Conservation (phyloP, 2,888 invertebrate genomes). For the Apeira syringaria region DNA sequence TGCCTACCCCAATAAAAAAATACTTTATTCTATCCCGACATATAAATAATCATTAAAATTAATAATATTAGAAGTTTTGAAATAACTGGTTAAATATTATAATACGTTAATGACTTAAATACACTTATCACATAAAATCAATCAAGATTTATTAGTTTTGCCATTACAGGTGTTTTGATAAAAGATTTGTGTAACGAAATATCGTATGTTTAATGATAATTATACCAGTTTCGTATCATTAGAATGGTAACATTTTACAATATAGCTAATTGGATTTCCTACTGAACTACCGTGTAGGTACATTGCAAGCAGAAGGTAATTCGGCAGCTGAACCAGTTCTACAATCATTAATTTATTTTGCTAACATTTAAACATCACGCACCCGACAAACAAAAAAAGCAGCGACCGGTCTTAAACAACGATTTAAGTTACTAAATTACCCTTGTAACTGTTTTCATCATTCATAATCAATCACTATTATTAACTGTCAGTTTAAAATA, state of each 20-base stretch:
- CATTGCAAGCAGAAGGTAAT: constrained; percentile 11
- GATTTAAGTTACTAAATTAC: constrained; percentile 14
- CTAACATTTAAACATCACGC: constrained; percentile 19
- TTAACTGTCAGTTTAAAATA: constrained; percentile 25
- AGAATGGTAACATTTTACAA: constrained; percentile 1
- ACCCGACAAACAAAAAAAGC: constrained; percentile 8
- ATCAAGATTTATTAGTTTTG: too few relatives aligned
- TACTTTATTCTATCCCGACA: too few relatives aligned
- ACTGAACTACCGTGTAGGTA: constrained; percentile 13
- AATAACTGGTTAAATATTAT: too few relatives aligned
- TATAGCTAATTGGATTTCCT: constrained; percentile 12
- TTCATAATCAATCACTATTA: constrained; percentile 30
- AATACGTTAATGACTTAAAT: too few relatives aligned
- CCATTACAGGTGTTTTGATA: too few relatives aligned
- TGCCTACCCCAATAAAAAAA: too few relatives aligned
- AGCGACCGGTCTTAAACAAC: constrained; percentile 23
- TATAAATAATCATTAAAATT: too few relatives aligned
- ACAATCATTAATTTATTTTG: constrained; percentile 16
- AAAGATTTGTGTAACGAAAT: too few relatives aligned
- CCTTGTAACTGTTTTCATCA: constrained; percentile 13
- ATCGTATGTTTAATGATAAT: background rate
- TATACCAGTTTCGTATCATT: background rate
- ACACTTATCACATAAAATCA: too few relatives aligned
- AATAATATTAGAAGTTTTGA: too few relatives aligned
- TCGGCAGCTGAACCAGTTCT: constrained; percentile 14